Base-by-base conservation (phyloP, 2,888 invertebrate genomes). In the Eulithis prunata region DNA sequence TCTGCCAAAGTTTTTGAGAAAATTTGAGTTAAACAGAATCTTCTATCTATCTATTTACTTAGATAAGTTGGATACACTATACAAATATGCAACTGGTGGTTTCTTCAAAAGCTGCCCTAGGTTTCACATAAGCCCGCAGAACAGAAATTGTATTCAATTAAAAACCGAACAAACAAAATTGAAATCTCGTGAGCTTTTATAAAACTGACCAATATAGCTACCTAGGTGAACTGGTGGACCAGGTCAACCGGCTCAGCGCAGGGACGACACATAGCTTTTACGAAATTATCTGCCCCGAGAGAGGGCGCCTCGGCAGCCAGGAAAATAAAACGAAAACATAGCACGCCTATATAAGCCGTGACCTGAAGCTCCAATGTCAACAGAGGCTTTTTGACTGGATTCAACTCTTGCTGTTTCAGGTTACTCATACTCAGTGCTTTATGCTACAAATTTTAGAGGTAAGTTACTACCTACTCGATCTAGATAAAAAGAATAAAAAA, bases 241-340 rank as follows among this genome's bases (percentile, higher is more conserved):
- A 80, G 86, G 83, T 84, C 84, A 85, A 79, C 85, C 80, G 81
- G 78, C 75, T 78, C 79, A 81, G 84, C 83, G 81, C 75, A 77
- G 78, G 83, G 80, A 81, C 85, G 83, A 84, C 89, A 90, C 89
- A 89, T 88, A 88, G 81, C 78, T 76, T 81, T 79, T 81, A 86
- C 87, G 82, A 88, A 90, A 89, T 90, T 88, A 89, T 89, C 86
- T 85, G 80, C 75, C 87, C 84, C 85, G 74, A 77, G 87, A 85
- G 87, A 85, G 82, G 75, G 76, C 81, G 82, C 85, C 83, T 75
- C 81, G 73, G 83, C 80, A 81, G 78, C 83, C 72, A 82, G 82
- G 83, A 84, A 88, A 88, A 89, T 87, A 88, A 89, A 89, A 89
- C 81, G 86, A 87, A 87, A 88, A 89, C 87, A 90, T 86, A 81